These are phyloP conservation scores for Omphaloscelis lunosa DNA, from an alignment of 2,888 invertebrate genomes.

Conservation along the genomic window DNA sequence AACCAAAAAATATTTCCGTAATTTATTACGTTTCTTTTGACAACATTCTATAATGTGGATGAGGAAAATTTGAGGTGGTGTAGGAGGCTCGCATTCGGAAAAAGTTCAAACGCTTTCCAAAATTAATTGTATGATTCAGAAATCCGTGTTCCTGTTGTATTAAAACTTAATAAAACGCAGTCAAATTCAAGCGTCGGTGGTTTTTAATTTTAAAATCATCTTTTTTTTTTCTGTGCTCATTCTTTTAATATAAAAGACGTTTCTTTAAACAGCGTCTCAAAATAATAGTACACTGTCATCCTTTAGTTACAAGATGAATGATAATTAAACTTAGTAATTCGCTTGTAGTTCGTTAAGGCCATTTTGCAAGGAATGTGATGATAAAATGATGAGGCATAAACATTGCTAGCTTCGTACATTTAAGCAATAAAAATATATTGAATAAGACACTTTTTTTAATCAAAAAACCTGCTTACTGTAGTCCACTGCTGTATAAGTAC, in stretches of 20 bases:
- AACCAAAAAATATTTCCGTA: slow-evolving; percentile 11
- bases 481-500: neutral
- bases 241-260: slow-evolving; percentile 9
- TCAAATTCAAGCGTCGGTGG: slow-evolving; percentile 12
- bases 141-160: slow-evolving; percentile 26
- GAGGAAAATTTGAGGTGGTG: slow-evolving; percentile 5
- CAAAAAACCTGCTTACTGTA: neutral
- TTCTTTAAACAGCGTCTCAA: slow-evolving; percentile 1
- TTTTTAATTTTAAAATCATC: slow-evolving; percentile 30
- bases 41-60: slow-evolving; percentile 13
- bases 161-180: slow-evolving; percentile 45
- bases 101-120: slow-evolving; percentile 50
- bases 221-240: slow-evolving; percentile 9
- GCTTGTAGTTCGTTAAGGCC: slow-evolving; percentile 15
- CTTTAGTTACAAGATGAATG: slow-evolving; percentile 12
- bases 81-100: slow-evolving; percentile 9
- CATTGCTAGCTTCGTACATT: neutral
- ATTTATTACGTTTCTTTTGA: slow-evolving; percentile 18
- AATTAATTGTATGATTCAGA: slow-evolving; percentile 39
- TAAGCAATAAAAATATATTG: neutral
- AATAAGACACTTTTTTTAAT: neutral
- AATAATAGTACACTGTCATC: slow-evolving; percentile 16
- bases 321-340: slow-evolving; percentile 32
- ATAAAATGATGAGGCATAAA: neutral
- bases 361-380: slow-evolving; percentile 37